phyloP scores from a whole-genome alignment of 2,888 invertebrate genomes.

The Ypsolopha sequella region DNA sequence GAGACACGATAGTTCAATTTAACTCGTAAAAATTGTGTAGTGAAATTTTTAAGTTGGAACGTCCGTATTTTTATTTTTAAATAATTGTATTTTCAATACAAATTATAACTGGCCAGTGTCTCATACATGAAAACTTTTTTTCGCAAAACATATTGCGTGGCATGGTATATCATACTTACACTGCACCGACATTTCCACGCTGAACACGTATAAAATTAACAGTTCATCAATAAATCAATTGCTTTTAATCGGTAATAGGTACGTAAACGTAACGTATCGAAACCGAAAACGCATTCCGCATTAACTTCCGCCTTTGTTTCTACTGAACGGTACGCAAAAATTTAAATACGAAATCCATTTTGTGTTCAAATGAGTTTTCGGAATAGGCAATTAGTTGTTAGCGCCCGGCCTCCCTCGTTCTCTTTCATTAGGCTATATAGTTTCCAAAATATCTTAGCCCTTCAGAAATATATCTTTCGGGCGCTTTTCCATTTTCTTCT shows the following conservation, averaged over 20 bases:
- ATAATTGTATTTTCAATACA: too few relatives aligned
- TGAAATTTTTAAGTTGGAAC: too few relatives aligned
- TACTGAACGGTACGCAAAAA: slow-evolving; percentile 52
- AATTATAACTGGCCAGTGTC: too few relatives aligned
- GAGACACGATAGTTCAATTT: too few relatives aligned
- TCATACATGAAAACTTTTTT: too few relatives aligned
- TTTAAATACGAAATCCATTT: slow-evolving; percentile 71
- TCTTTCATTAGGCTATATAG: slow-evolving; percentile 70
- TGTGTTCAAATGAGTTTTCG: slow-evolving; percentile 70
- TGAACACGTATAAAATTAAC: background rate
- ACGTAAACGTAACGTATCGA: slow-evolving; percentile 8
- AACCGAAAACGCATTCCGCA: slow-evolving; percentile 43
- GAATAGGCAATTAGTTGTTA: slow-evolving; percentile 72
- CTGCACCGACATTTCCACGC: background rate
- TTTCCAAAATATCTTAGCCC: slow-evolving; percentile 67
- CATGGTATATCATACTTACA: background rate
- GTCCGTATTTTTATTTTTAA: too few relatives aligned
- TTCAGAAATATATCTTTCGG: slow-evolving; percentile 62
- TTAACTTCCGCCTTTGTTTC: slow-evolving; percentile 63
- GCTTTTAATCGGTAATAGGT: background rate
- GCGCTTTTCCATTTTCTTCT: slow-evolving; percentile 61
- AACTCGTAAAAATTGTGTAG: too few relatives aligned
- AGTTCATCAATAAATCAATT: background rate
- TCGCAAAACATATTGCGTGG: too few relatives aligned
- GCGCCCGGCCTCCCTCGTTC: slow-evolving; percentile 67